Conservation (phyloP, 2,113 vertebrate genomes). For the Paradisaea rubra region DNA sequence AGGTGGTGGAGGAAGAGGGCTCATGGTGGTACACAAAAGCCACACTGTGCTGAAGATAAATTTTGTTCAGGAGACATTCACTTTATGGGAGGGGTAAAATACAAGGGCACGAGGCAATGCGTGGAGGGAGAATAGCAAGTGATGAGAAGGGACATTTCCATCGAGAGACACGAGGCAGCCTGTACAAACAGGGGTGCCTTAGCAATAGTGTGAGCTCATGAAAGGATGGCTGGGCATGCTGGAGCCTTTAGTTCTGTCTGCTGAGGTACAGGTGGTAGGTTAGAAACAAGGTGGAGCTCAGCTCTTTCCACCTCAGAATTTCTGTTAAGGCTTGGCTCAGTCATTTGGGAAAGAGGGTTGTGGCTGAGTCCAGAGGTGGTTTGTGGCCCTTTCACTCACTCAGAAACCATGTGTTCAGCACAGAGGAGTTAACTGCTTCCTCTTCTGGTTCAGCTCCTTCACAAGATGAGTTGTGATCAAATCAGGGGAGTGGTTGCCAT, state of each 20-base stretch:
- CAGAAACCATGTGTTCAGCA: neutral
- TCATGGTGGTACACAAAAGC: constrained; percentile 21
- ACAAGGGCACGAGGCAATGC: neutral
- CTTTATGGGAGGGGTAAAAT: neutral
- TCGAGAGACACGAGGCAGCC: neutral
- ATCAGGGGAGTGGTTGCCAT: neutral
- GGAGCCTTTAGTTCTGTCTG: neutral
- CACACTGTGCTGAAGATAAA: neutral
- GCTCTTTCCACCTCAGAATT: neutral
- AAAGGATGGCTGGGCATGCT: neutral
- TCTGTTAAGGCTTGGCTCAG: neutral
- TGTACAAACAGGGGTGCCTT: neutral
- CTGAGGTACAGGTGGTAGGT: neutral
- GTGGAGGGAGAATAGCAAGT: neutral
- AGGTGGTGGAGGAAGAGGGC: constrained; percentile 35
- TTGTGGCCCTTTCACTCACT: neutral
- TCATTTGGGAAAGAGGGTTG: neutral
- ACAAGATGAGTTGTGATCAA: neutral
- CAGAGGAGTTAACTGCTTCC: neutral
- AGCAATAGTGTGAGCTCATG: neutral
- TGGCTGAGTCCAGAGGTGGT: neutral
- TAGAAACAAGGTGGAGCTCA: neutral
- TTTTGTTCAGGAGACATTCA: constrained; percentile 28
- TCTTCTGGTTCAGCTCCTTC: neutral
- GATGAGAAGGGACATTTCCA: neutral